Evolutionary conservation across 2,113 vertebrate genomes (phyloP), one percentile per base, ranked within the genome.

Genomic region (Stictonetta naevosa): DNA sequence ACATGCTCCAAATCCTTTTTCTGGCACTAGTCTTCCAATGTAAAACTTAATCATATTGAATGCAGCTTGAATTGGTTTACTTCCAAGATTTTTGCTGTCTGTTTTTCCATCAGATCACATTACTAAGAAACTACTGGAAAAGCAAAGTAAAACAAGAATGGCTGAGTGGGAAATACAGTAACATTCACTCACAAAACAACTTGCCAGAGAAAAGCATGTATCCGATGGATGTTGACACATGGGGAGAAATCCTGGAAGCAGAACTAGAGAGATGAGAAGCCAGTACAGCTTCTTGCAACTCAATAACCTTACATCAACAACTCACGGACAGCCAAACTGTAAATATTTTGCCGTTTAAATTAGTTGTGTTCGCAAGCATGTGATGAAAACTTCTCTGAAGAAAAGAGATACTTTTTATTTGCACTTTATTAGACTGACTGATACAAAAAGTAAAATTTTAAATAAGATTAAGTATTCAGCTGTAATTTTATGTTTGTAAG

Each of bases 241-340:
- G 99, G 99, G 99, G 98, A 14, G 98, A 99, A 95, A 99, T 99
- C 96, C 95, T 99, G 76, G 98, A 99, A 97, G 99, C 98, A 4
- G 99, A 99, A 97, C 96, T 99, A 77, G 98, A 98, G 94, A 97
- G 99, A 98, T 98, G 73, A 96, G 34, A 78, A 72, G 66, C 6
- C 28, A 44, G 10, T 9, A 29, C 48, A 62, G 75, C 13, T 56
- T 82, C 63, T 79, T 90, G 96, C 91, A 88, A 18, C 58, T 73
- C 77, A 92, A 80, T 87, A 76, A 66, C 13, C 19, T 82, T 80
- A 36, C 71, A 7, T 29, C 55, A 46, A 33, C 42, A 68, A 22
- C 68, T 69, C 22, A 38, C 22, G 31, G 25, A 71, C 53, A 22
- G 56, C 36, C 66, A 62, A 87, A 29, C 48, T 80, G 59, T 83